Percentiles rank a stretch among this genome's conserved stretches.
Evolutionary conservation across 64 coral and sea anemone genomes (phyloP).

Genomic region (Porites lutea): DNA sequence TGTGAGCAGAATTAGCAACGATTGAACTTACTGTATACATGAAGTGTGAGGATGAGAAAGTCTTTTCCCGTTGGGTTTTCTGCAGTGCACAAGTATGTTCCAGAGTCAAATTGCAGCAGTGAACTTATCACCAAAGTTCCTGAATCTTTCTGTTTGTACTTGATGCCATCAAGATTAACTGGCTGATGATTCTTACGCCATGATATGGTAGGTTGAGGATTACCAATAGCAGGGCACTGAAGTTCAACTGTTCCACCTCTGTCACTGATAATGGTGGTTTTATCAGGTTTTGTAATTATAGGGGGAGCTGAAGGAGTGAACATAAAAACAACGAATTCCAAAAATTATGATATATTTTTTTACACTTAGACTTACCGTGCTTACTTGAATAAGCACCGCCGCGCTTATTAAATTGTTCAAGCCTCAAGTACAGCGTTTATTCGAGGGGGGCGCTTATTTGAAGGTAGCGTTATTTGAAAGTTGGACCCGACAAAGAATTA

Average conservation of each 20-base stretch:
- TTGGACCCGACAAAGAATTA: too few species aligned
- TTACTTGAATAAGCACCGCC: too few species aligned
- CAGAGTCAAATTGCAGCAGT: constrained; percentile 38
- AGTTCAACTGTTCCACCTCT: constrained; percentile 44
- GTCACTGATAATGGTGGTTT: constrained; percentile 55
- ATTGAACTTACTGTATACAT: constrained; percentile 40
- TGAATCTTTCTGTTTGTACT: constrained; percentile 31
- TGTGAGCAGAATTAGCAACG: neutral
- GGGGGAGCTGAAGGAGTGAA: constrained; percentile 61
- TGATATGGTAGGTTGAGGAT: constrained; percentile 61
- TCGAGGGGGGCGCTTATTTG: too few species aligned
- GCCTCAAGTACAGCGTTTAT: too few species aligned
- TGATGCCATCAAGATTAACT: constrained; percentile 17
- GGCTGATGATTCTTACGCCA: constrained; percentile 62
- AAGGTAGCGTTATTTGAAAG: too few species aligned
- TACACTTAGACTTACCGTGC: too few species aligned
- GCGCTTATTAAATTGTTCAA: too few species aligned
- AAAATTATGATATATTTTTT: too few species aligned
- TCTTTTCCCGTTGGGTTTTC: constrained; percentile 62
- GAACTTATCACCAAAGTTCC: constrained; percentile 64
- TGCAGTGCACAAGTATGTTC: constrained; percentile 71
- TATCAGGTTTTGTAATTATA: constrained; percentile 48
- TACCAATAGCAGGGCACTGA: constrained; percentile 59
- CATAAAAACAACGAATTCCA: neutral
- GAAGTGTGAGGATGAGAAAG: constrained; percentile 38